Evolutionary conservation across 2,113 vertebrate species (phyloP).

Genomic region (Oplegnathus fasciatus): DNA sequence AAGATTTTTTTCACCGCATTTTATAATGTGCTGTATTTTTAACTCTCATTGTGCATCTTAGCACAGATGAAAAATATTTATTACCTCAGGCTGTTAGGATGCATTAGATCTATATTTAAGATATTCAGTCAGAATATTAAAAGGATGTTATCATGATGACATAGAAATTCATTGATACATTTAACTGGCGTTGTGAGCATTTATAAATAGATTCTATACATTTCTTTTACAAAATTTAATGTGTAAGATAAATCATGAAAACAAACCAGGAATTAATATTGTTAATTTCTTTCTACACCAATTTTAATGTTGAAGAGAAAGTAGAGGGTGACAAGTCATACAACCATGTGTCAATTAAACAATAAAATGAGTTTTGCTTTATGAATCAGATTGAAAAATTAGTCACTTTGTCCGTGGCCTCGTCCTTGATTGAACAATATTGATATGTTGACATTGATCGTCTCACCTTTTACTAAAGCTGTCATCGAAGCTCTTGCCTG

Average conservation of each 20-base stretch:
- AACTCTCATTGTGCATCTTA: not conserved
- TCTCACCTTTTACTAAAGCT: constrained; percentile 71
- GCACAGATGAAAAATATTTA: not conserved
- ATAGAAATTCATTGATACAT: not conserved
- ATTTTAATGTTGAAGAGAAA: constrained; percentile 3
- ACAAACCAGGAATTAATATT: not conserved
- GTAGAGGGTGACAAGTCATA: not conserved
- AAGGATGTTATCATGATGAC: not conserved
- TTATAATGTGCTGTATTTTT: constrained; percentile 7
- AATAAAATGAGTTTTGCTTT: constrained; percentile 31
- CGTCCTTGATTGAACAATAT: constrained; percentile 52
- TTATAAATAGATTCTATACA: not conserved
- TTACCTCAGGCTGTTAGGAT: not conserved
- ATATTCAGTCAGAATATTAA: not conserved
- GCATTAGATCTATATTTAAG: not conserved
- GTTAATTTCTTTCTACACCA: not conserved
- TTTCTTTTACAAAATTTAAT: not conserved
- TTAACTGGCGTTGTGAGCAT: not conserved
- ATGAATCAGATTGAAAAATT: constrained; percentile 49
- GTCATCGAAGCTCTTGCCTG: constrained; percentile 46
- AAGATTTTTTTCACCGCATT: constrained; percentile 7
- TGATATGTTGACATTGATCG: constrained; percentile 73
- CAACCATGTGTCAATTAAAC: not conserved
- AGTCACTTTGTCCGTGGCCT: constrained; percentile 10
- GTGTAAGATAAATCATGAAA: not conserved